Conservation (phyloP, 1,140 invertebrate genomes). For the Trichonephila inaurata region DNA sequence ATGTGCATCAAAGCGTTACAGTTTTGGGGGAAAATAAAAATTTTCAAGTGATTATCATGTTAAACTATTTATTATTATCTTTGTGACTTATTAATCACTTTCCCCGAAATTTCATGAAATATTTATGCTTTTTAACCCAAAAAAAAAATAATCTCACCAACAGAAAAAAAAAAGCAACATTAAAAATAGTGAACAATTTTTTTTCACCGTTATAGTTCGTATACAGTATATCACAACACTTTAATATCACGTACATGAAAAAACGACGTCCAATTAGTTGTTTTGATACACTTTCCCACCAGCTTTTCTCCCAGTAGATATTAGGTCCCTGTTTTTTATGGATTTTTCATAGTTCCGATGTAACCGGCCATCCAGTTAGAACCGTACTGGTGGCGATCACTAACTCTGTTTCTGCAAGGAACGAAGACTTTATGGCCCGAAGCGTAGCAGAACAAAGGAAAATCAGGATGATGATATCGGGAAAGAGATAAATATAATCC, state of each 20-base stretch:
- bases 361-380: slow-evolving; percentile 82
- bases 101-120: no score
- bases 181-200: no score
- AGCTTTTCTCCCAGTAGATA: slow-evolving; percentile 63
- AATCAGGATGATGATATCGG: slow-evolving; percentile 83
- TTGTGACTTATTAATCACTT: no score
- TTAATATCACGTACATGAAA: neutral
- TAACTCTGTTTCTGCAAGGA: slow-evolving; percentile 82
- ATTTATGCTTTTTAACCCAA: no score
- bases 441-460: slow-evolving; percentile 84
- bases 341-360: slow-evolving; percentile 83
- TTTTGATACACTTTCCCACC: slow-evolving; percentile 33
- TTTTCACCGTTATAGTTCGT: no score
- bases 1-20: no score
- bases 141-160: no score
- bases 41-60: no score
- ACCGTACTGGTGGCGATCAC: slow-evolving; percentile 84
- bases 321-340: slow-evolving; percentile 61
- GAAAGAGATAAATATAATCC: neutral
- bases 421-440: slow-evolving; percentile 82
- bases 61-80: no score
- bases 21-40: no score
- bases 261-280: neutral
- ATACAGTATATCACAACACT: neutral
- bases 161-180: no score